Conservation (phyloP, 2,113 vertebrate genomes). For the Carlito syrichta region DNA sequence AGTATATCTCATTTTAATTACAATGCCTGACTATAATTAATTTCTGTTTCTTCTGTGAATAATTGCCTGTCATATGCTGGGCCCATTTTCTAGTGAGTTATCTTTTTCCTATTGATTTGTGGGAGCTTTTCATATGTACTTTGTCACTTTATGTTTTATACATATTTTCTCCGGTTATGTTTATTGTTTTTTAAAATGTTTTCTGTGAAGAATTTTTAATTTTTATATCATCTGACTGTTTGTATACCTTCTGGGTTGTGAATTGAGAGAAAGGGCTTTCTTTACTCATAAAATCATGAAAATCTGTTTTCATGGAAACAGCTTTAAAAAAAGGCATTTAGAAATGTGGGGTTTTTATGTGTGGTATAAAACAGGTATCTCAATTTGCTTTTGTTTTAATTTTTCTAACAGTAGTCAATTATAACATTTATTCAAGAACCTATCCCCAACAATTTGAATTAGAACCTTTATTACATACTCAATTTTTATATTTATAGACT, state of each 20-base stretch:
- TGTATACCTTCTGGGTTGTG: neutral
- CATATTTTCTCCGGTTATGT: conserved; percentile 18
- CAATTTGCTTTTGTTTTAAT: neutral
- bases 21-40: conserved; percentile 19
- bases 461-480: neutral
- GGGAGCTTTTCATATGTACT: conserved; percentile 15
- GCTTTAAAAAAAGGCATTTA: neutral
- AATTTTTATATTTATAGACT: neutral
- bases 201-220: neutral
- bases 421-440: neutral
- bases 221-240: neutral
- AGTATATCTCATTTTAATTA: conserved; percentile 25
- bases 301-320: neutral
- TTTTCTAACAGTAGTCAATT: neutral
- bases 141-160: conserved; percentile 1
- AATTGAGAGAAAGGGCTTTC: neutral
- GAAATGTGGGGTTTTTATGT: neutral
- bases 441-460: neutral
- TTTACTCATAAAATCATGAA: neutral
- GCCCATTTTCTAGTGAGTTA: conserved; percentile 30
- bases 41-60: conserved; percentile 14
- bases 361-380: neutral
- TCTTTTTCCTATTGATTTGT: conserved; percentile 13
- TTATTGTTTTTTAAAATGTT: conserved; percentile 11
- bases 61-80: neutral